Base-by-base conservation (phyloP, 2,797 vertebrate genomes). In the Salmo trutta region DNA sequence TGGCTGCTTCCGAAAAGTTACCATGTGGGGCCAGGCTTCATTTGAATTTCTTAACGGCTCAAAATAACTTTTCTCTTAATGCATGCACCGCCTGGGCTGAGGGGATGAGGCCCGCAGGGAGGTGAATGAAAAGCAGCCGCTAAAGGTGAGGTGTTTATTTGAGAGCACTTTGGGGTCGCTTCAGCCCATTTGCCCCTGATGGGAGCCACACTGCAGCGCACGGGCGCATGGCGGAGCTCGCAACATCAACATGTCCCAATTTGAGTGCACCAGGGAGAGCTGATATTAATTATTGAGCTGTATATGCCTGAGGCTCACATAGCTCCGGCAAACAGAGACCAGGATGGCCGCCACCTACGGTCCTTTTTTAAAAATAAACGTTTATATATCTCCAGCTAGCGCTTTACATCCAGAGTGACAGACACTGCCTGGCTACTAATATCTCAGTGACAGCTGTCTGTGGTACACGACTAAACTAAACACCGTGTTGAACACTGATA, bases 211-310 rank as follows among this genome's bases (percentile, higher is more conserved):
- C 15, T 33, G 29, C 17, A 17, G 31, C 6, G 66, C 5, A 14
- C 41, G 19, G 65, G 41, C 41, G 41, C 41, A 47, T 47, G 41
- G 29, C 17, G 41, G 41, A 14, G 91, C 77, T 93, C 92, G 93
- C 95, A 96, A 95, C 96, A 96, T 96, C 95, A 96, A 95, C 94
- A 94, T 93, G 95, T 96, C 96, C 95, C 96, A 95, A 96, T 97
- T 97, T 96, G 94, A 95, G 96, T 47, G 41, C 41, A 47, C 41
- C 95, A 96, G 95, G 94, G 97, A 96, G 94, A 94, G 93, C 84
- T 91, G 93, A 93, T 95, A 97, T 98, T 97, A 98, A 98, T 98
- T 97, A 98, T 97, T 97, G 96, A 97, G 95, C 94, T 92, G 94
- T 91, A 92, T 94, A 94, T 95, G 94, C 95, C 95, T 94, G 95